Conservation (phyloP, 2,113 vertebrate genomes). For the Myrmophylax atrothorax region DNA sequence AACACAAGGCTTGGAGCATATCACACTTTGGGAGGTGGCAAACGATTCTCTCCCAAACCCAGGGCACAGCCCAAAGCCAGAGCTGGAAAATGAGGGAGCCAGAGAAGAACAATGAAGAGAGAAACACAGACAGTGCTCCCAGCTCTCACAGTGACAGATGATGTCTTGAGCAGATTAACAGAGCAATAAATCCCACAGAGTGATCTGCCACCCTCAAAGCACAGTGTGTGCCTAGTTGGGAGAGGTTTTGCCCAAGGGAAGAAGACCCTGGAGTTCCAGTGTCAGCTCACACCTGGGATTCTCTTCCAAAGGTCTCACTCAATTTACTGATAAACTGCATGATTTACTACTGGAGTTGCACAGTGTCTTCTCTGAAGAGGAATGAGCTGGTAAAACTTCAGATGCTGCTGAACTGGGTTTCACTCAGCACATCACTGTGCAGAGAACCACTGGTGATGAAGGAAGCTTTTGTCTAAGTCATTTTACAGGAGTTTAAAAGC, state of each 20-base stretch:
- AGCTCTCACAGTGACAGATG: not conserved
- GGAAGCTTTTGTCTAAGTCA: not conserved
- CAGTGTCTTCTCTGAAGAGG: not conserved
- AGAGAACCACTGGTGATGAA: not conserved
- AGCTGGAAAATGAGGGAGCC: not conserved
- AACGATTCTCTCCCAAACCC: not conserved
- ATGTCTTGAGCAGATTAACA: not conserved
- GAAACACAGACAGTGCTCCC: not conserved
- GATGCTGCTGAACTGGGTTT: not conserved
- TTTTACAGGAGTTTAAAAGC: not conserved
- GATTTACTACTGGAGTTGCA: not conserved
- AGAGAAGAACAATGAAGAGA: not conserved
- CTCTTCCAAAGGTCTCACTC: not conserved
- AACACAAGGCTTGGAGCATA: not conserved
- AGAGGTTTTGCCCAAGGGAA: slow-evolving; percentile 9
- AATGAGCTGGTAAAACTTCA: not conserved
- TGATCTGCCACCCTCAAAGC: slow-evolving; percentile 5
- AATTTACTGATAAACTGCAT: not conserved
- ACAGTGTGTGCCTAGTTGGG: not conserved
- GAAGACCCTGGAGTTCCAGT: not conserved
- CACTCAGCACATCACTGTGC: not conserved
- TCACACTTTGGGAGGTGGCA: not conserved
- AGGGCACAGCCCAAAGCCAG: not conserved
- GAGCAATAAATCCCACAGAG: slow-evolving; percentile 2
- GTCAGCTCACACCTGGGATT: not conserved